A percentile compares a stretch with the other conserved stretches of the same genome.
phyloP scores from a whole-genome alignment of 2,113 vertebrate genomes.

The Pterocles gutturalis region DNA sequence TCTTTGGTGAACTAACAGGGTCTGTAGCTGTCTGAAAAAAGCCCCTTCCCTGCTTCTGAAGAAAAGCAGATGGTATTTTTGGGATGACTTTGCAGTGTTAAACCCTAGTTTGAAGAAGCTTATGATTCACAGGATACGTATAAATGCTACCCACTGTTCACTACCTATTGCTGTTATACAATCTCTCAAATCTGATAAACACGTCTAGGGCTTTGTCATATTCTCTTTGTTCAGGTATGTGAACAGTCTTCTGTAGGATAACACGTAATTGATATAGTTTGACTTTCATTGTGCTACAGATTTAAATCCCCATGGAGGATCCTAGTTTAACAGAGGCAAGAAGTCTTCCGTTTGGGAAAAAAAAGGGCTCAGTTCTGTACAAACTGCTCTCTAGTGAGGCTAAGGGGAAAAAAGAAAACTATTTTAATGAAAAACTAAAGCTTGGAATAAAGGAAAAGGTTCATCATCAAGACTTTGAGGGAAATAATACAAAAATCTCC shows the following conservation, averaged over 20 bases:
- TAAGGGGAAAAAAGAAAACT: background rate
- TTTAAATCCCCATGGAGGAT: background rate
- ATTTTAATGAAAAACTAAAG: background rate
- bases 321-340: background rate
- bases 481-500: background rate
- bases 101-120: background rate
- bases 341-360: background rate
- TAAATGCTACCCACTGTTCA: conserved; percentile 29
- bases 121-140: conserved; percentile 19
- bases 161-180: conserved; percentile 35
- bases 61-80: background rate
- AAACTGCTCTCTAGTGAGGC: background rate
- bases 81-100: background rate
- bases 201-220: conserved; percentile 43
- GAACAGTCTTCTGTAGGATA: conserved; percentile 27
- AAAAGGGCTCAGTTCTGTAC: background rate
- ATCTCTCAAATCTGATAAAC: conserved; percentile 33
- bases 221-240: background rate
- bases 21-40: background rate
- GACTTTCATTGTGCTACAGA: background rate
- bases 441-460: background rate
- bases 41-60: background rate
- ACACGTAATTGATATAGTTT: background rate
- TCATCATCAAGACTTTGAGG: background rate
- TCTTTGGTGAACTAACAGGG: background rate